A percentile compares a stretch with the other conserved stretches of the same genome.
Evolutionary conservation across 1,140 invertebrate genomes (phyloP).

Genomic region (Trichonephila clavipes): DNA sequence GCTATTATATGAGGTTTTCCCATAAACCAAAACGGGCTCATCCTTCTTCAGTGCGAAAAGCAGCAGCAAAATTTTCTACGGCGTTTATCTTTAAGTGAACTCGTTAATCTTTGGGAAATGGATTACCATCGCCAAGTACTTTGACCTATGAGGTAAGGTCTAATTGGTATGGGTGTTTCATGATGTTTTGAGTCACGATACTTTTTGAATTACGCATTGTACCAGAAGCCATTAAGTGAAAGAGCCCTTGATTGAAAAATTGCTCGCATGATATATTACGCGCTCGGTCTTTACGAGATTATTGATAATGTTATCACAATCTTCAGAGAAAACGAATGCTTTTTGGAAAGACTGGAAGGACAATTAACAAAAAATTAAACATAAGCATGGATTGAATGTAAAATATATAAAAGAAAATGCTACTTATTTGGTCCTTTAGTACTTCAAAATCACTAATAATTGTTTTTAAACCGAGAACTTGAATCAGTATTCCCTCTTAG

Average conservation of each 20-base stretch:
- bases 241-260: constrained; percentile 49
- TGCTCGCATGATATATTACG: not conserved
- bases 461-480: too few species aligned
- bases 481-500: too few species aligned
- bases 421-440: too few species aligned
- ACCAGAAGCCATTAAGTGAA: constrained; percentile 40
- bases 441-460: too few species aligned
- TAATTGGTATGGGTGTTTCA: constrained; percentile 54
- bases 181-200: constrained; percentile 45
- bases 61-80: constrained; percentile 36
- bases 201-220: constrained; percentile 49
- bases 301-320: constrained; percentile 47
- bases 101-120: constrained; percentile 51
- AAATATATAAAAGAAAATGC: too few species aligned
- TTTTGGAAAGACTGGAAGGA: too few species aligned
- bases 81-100: constrained; percentile 32
- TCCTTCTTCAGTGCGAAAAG: constrained; percentile 22
- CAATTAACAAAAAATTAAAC: too few species aligned
- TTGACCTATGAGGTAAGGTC: constrained; percentile 37
- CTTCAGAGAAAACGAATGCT: not conserved
- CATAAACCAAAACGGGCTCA: constrained; percentile 11
- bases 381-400: too few species aligned
- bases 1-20: constrained; percentile 4
- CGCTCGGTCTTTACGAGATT: not conserved
- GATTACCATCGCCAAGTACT: constrained; percentile 49